These are phyloP conservation scores for Crotalus tigris DNA, from an alignment of 2,113 vertebrate species.

Conservation along the genomic window DNA sequence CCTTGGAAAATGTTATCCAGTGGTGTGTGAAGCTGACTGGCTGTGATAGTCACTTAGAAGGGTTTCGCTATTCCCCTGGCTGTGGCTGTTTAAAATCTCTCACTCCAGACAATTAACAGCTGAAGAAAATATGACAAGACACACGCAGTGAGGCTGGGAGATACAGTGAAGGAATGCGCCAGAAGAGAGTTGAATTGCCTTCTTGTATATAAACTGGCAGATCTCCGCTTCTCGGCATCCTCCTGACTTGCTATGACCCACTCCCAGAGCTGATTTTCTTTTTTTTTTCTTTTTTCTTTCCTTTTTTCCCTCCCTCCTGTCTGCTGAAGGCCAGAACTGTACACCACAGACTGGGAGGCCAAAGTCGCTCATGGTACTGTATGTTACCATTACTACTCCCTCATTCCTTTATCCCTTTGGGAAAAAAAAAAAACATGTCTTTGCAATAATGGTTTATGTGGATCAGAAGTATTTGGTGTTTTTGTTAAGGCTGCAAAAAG, in stretches of 20 bases:
- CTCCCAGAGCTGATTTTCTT: constrained; percentile 36
- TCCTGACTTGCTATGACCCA: constrained; percentile 21
- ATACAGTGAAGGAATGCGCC: constrained; percentile 73
- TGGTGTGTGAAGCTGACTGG: constrained; percentile 75
- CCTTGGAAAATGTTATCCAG: constrained; percentile 78
- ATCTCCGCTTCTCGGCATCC: constrained; percentile 35
- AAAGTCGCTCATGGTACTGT: constrained; percentile 91
- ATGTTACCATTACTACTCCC: constrained; percentile 94
- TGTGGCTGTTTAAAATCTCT: constrained; percentile 78
- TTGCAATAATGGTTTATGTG: constrained; percentile 63
- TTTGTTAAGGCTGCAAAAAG: constrained; percentile 46
- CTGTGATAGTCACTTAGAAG: constrained; percentile 88
- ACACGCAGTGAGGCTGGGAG: constrained; percentile 71
- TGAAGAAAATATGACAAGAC: constrained; percentile 90
- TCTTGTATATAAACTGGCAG: constrained; percentile 66
- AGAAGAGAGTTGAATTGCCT: constrained; percentile 67
- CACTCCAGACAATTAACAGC: constrained; percentile 84
- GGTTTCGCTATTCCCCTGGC: constrained; percentile 86
- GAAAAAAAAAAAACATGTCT: constrained; percentile 52
- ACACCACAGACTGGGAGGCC: constrained; percentile 78
- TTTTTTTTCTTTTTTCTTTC: neutral
- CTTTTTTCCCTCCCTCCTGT: constrained; percentile 1
- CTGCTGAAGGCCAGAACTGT: constrained; percentile 76
- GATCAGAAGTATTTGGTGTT: constrained; percentile 63
- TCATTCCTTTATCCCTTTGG: constrained; percentile 80